Evolutionary conservation across 2,113 vertebrate genomes (phyloP).

Genomic region (Nicator chloris): DNA sequence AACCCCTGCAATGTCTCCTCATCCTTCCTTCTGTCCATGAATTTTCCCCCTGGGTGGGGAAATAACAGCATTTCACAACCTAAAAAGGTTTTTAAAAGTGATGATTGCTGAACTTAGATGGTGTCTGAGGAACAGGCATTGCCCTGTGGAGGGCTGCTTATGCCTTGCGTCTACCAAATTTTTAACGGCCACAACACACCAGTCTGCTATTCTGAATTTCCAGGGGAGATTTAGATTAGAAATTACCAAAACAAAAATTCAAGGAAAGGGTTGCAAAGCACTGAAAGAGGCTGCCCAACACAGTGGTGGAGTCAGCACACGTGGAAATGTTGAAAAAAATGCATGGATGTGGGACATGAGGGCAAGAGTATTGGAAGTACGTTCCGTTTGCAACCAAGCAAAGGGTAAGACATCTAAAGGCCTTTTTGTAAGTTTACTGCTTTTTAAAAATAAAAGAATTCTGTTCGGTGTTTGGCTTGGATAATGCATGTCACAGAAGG

Average conservation of each 20-base stretch:
- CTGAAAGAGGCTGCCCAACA: not conserved
- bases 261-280: not conserved
- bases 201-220: not conserved
- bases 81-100: not conserved
- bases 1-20: not conserved
- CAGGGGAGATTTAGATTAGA: not conserved
- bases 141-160: rapidly evolving
- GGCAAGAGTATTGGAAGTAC: not conserved
- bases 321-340: not conserved
- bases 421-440: not conserved
- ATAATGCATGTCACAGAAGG: not conserved
- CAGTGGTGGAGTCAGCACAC: not conserved
- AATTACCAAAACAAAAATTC: rapidly evolving
- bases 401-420: not conserved
- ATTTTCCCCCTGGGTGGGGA: not conserved
- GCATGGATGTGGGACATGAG: not conserved
- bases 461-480: not conserved
- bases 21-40: not conserved
- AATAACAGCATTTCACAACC: not conserved
- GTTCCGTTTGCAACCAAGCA: not conserved
- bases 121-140: not conserved
- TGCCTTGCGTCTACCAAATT: rapidly evolving
- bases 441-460: not conserved
- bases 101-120: rapidly evolving
- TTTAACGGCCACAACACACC: not conserved